Percentiles rank a stretch among this genome's conserved stretches.
Evolutionary conservation across 2,888 invertebrate species (phyloP).

Genomic region (Drosophila infuscata): DNA sequence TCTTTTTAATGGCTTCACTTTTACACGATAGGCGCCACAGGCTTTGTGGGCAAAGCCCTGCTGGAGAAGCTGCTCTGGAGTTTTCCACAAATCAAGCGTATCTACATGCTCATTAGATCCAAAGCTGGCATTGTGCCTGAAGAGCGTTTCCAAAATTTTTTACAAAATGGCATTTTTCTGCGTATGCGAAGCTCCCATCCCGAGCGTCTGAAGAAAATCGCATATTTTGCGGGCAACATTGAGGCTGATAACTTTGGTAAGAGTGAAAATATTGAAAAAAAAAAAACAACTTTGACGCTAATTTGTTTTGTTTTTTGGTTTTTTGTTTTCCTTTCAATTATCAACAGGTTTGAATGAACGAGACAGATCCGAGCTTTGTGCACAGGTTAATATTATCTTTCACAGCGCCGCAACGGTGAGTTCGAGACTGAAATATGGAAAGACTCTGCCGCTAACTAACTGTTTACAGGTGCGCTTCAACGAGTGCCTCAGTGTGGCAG

Average conservation of each 20-base stretch:
- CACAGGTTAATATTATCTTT: constrained; percentile 93
- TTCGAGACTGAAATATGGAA: background rate
- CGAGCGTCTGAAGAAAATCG: constrained; percentile 88
- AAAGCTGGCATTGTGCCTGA: constrained; percentile 90
- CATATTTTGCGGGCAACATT: constrained; percentile 91
- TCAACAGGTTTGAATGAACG: constrained; percentile 87
- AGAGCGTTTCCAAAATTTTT: constrained; percentile 90
- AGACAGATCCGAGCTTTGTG: constrained; percentile 88
- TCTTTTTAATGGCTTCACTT: constrained; percentile 57
- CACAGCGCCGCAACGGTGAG: constrained; percentile 96
- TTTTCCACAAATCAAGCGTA: constrained; percentile 90
- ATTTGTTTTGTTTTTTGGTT: background rate
- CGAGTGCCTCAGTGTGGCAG: constrained; percentile 94
- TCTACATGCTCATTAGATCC: constrained; percentile 93
- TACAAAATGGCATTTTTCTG: constrained; percentile 92
- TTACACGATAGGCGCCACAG: constrained; percentile 89
- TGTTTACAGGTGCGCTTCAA: constrained; percentile 90
- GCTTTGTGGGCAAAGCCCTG: constrained; percentile 97
- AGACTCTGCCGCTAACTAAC: background rate
- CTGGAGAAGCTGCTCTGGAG: constrained; percentile 96
- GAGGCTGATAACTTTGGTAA: constrained; percentile 81
- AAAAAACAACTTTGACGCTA: constrained; percentile 11
- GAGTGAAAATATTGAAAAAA: constrained; percentile 39
- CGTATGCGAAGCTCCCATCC: constrained; percentile 88
- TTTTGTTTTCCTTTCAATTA: constrained; percentile 12